Conservation (phyloP, 2,888 invertebrate genomes). For the Thera britannica region DNA sequence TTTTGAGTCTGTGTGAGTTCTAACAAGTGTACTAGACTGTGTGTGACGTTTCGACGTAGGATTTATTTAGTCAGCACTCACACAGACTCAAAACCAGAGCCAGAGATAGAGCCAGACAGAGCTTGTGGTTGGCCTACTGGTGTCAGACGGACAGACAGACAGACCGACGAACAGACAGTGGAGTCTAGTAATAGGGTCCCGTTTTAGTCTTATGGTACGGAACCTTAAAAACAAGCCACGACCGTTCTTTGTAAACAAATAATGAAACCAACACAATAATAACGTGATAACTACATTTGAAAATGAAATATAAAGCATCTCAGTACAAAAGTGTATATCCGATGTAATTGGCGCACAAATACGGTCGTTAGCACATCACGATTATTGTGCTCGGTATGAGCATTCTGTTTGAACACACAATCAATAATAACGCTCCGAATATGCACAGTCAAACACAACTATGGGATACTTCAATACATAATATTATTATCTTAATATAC, state of each 20-base stretch:
- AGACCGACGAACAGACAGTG: too few relatives aligned
- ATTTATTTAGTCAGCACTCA: too few relatives aligned
- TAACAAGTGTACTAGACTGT: too few relatives aligned
- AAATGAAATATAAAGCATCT: conserved; percentile 7
- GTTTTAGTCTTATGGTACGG: too few relatives aligned
- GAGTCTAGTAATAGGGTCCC: too few relatives aligned
- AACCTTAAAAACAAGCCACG: too few relatives aligned
- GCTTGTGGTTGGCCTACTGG: too few relatives aligned
- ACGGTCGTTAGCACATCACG: conserved; percentile 49
- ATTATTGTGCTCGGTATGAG: conserved; percentile 29
- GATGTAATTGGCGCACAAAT: conserved; percentile 33
- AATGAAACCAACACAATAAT: background rate
- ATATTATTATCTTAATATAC: background rate
- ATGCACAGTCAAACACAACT: background rate
- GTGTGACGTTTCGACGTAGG: too few relatives aligned
- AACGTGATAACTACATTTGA: conserved; percentile 14
- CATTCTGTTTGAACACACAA: conserved; percentile 19
- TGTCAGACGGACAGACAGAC: too few relatives aligned
- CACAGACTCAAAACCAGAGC: too few relatives aligned
- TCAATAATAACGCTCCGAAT: conserved; percentile 18
- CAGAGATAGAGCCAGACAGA: too few relatives aligned
- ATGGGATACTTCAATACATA: background rate
- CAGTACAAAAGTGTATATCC: conserved; percentile 1
- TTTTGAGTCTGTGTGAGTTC: too few relatives aligned
- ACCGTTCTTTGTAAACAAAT: background rate